Evolutionary conservation across 2,888 invertebrate species (phyloP), one percentile per base, ranked within the genome.

Genomic region (Allolobophora icterica): DNA sequence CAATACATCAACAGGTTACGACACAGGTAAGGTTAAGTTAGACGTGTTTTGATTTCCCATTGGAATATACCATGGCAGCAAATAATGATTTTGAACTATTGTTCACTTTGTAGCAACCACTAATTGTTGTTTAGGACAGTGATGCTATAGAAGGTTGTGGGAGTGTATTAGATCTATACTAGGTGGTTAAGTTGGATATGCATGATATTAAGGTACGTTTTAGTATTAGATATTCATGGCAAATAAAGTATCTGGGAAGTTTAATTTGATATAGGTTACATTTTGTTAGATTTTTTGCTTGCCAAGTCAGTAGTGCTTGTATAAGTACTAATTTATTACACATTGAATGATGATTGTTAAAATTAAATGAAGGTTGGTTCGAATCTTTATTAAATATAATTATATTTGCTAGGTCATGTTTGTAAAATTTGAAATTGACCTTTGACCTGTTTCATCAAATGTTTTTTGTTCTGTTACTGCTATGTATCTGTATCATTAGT

Each of bases 1-100:
- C 98, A 99, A 94, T 98, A 98, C 94, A 97, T 98, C 2, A 97
- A 98, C 93, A 97, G 98, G 92, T 97, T 98, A 96, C 96, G 97
- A 93, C 97, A 97, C 93, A 96, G 98, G 45, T 95, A 92, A 15
- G 87, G 0, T 35, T 30, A 13, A 13, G 71, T 71, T 5, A 71
- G 11, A 11, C n/a, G 0, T 71, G 13, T n/a, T 5, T 71, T 24
- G 24, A 52, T 24, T 52, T 52, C 52, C 30, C 71, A 71, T n/a
- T n/a, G n/a, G 17, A n/a, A n/a, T n/a, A n/a, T n/a, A 19, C 19
- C 19, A 71, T 17, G 1, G 0, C 21, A 15, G 24, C n/a, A n/a
- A n/a, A 52, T 52, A n/a, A n/a, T 71, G 17, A 71, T 71, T n/a
- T 71, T n/a, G 71, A 71, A n/a, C 71, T 24, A 15, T 45, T 71